A percentile compares a stretch with the other conserved stretches of the same genome.
Evolutionary conservation across 1,140 invertebrate species (phyloP).

Genomic region (Bombus ignitus): DNA sequence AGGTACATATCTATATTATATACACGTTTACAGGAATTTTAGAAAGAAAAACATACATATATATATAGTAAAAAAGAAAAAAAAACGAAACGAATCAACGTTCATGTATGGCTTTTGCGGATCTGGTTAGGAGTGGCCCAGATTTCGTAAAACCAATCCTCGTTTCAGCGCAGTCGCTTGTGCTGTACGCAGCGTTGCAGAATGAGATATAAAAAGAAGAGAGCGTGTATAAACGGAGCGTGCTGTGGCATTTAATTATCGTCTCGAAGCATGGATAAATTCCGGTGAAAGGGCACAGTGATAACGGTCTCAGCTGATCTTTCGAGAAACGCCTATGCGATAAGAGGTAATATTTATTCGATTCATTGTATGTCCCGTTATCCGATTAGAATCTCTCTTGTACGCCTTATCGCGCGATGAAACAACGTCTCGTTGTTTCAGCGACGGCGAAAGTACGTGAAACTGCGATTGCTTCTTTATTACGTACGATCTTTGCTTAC

Average conservation of each 20-base stretch:
- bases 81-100: background rate
- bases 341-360: constrained; percentile 25
- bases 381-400: constrained; percentile 14
- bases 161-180: background rate
- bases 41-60: too few species aligned
- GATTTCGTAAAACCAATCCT: background rate
- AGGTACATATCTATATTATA: too few species aligned
- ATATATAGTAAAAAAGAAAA: too few species aligned
- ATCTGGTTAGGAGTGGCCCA: background rate
- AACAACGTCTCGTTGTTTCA: background rate
- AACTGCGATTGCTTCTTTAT: background rate
- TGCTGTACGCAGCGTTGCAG: background rate
- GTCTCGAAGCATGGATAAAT: too few species aligned
- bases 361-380: background rate
- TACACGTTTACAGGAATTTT: too few species aligned
- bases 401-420: background rate
- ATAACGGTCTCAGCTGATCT: background rate
- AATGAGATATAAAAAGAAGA: background rate
- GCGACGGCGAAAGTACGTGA: background rate
- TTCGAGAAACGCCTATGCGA: background rate
- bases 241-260: constrained; percentile 58
- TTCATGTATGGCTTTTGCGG: background rate
- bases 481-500: background rate
- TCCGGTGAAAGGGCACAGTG: background rate
- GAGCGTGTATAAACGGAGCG: background rate